A percentile compares a stretch with the other conserved stretches of the same genome.
Evolutionary conservation across 2,888 invertebrate genomes (phyloP).

Genomic region (Macaria notata): DNA sequence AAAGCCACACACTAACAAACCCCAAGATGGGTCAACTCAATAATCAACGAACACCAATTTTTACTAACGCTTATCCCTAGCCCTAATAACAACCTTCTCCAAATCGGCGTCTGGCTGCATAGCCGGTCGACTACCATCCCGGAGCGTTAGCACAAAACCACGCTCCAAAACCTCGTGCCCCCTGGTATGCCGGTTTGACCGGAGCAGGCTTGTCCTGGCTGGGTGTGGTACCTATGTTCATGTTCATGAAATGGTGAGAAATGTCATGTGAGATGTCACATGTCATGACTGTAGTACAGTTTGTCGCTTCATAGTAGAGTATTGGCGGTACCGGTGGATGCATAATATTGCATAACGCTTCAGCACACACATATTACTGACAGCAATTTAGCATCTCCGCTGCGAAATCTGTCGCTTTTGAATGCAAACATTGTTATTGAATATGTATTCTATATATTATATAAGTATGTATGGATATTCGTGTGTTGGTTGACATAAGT

Average conservation of each 20-base stretch:
- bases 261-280: slow-evolving; percentile 36
- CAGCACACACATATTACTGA: slow-evolving; percentile 47
- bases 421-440: slow-evolving; percentile 33
- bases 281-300: slow-evolving; percentile 54
- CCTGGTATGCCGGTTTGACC: too few species aligned
- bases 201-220: too few species aligned
- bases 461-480: slow-evolving; percentile 43
- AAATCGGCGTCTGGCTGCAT: too few species aligned
- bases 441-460: slow-evolving; percentile 43
- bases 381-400: slow-evolving; percentile 49
- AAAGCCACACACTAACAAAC: too few species aligned
- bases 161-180: too few species aligned
- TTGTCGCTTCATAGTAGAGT: slow-evolving; percentile 67
- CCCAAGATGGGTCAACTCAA: too few species aligned
- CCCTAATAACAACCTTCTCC: too few species aligned
- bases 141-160: too few species aligned
- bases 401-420: slow-evolving; percentile 61
- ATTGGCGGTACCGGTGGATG: slow-evolving; percentile 60
- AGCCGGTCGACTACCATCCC: too few species aligned
- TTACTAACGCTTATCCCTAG: too few species aligned
- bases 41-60: too few species aligned
- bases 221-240: too few species aligned
- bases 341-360: slow-evolving; percentile 58
- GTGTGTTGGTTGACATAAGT: slow-evolving; percentile 40
- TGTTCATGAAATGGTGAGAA: slow-evolving; percentile 49